A percentile compares a stretch with the other conserved stretches of the same genome.
Conservation (phyloP, 30 jellyfish, hydroid and myxozoan genomes). For the Sanderia malayensis region DNA sequence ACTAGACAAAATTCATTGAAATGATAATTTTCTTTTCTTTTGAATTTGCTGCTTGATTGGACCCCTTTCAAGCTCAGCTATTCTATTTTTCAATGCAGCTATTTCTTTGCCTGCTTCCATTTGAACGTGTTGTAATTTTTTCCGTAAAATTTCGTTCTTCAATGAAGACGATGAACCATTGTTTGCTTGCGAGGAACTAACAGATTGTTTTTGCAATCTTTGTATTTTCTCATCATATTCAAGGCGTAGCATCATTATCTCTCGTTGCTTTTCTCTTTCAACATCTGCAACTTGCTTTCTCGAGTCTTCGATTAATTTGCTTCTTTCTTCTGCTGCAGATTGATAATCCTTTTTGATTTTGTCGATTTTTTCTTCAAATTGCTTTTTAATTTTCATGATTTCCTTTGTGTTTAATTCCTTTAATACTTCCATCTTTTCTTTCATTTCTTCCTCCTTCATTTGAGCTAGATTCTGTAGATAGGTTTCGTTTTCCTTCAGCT, state of each 20-base stretch:
- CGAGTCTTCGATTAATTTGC: not conserved
- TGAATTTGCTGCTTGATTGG: constrained; percentile 19
- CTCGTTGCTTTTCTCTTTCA: constrained; percentile 41
- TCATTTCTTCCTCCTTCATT: constrained; percentile 20
- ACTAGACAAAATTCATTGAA: no score
- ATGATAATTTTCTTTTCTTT: constrained; percentile 51
- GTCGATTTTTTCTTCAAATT: constrained; percentile 17
- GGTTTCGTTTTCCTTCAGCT: constrained; percentile 9
- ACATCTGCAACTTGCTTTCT: not conserved
- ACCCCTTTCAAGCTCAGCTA: constrained; percentile 24
- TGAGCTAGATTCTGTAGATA: not conserved
- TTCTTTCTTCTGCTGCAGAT: constrained; percentile 15
- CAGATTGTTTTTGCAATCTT: constrained; percentile 29
- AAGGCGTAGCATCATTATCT: constrained; percentile 33
- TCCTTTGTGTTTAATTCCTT: constrained; percentile 21
- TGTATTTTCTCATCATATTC: constrained; percentile 44
- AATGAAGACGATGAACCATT: constrained; percentile 19
- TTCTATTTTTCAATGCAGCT: constrained; percentile 26
- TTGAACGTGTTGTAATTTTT: constrained; percentile 55
- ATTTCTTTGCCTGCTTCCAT: constrained; percentile 44
- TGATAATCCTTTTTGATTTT: constrained; percentile 6
- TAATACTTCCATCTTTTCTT: constrained; percentile 29
- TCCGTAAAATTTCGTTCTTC: constrained; percentile 48
- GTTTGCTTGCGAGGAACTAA: constrained; percentile 6
- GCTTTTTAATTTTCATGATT: not conserved